phyloP scores from a whole-genome alignment of 2,113 vertebrate species.

The Melospiza melodia region DNA sequence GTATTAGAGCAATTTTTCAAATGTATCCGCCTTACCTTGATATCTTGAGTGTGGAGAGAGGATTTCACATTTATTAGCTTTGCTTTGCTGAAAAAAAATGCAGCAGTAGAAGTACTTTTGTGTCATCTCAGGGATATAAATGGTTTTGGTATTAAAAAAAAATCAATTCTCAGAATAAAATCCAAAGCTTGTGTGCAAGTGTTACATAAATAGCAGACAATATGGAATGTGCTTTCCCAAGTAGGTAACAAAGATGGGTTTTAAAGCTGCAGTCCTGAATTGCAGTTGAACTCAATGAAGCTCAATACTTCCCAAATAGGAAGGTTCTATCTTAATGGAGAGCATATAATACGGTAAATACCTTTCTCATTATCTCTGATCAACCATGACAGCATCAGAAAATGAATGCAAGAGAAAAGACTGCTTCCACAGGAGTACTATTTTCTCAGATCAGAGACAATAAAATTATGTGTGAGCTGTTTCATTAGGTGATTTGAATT shows the following conservation, averaged over 20 bases:
- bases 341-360: constrained; percentile 60
- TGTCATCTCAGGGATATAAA: constrained; percentile 69
- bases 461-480: not conserved
- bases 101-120: constrained; percentile 16
- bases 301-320: constrained; percentile 53
- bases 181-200: constrained; percentile 58
- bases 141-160: constrained; percentile 41
- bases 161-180: constrained; percentile 69
- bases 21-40: constrained; percentile 71
- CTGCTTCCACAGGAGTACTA: not conserved
- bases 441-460: constrained; percentile 12
- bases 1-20: constrained; percentile 81
- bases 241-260: constrained; percentile 46
- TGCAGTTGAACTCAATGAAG: constrained; percentile 43
- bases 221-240: constrained; percentile 40
- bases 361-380: constrained; percentile 66
- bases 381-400: constrained; percentile 32
- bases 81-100: constrained; percentile 43
- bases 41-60: constrained; percentile 73
- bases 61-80: constrained; percentile 80
- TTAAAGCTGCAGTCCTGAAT: constrained; percentile 40
- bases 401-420: not conserved
- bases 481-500: constrained; percentile 17
- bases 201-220: constrained; percentile 63
- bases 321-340: constrained; percentile 58